phyloP scores from a whole-genome alignment of 92 coral and sea anemone species.

The Palythoa grandis region DNA sequence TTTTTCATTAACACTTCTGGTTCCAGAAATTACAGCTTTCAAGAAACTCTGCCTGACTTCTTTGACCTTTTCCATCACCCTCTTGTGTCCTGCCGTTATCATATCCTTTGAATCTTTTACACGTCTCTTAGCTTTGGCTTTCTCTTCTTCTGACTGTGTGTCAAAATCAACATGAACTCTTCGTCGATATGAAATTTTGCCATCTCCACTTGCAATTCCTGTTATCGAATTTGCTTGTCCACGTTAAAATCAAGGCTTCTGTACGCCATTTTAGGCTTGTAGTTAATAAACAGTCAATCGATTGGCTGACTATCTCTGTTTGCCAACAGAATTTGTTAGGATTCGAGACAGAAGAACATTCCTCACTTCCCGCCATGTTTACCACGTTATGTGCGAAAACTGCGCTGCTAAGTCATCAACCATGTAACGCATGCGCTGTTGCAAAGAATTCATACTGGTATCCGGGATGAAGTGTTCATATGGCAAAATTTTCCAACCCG shows the following conservation, averaged over 20 bases:
- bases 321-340: conserved; percentile 45
- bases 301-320: conserved; percentile 43
- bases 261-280: conserved; percentile 48
- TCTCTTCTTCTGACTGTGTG: not conserved
- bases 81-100: not conserved
- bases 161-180: not conserved
- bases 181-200: not conserved
- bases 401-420: too few relatives aligned
- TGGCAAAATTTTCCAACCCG: too few relatives aligned
- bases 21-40: conserved; percentile 47
- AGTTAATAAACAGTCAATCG: conserved; percentile 43
- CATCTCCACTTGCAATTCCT: not conserved
- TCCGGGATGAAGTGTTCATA: too few relatives aligned
- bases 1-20: conserved; percentile 58
- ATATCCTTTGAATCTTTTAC: not conserved
- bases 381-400: too few relatives aligned
- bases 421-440: too few relatives aligned
- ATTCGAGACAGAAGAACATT: conserved; percentile 22
- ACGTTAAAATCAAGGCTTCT: conserved; percentile 58
- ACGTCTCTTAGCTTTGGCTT: not conserved
- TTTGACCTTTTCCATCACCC: not conserved
- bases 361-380: not conserved
- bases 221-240: not conserved
- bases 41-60: not conserved
- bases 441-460: too few relatives aligned